Conservation (phyloP, 2,888 invertebrate genomes). For the Corythucha ciliata region DNA sequence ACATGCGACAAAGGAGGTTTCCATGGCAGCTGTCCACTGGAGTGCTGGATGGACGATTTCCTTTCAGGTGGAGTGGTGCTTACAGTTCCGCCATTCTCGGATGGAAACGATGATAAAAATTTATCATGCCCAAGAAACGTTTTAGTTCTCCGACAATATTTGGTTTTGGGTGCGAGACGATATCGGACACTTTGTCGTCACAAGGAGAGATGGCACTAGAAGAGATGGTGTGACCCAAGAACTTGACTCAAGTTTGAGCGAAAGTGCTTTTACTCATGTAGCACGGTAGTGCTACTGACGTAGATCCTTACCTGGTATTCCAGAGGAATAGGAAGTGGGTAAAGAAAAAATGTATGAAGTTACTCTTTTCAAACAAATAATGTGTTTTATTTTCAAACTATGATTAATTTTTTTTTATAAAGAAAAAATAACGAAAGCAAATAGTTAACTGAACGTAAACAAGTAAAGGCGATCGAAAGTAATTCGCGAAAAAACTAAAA, state of each 20-base stretch:
- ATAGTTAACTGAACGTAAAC: too few species aligned
- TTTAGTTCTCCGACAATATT: not conserved
- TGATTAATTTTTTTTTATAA: too few species aligned
- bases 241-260: not conserved
- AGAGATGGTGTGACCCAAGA: conserved; percentile 16
- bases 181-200: conserved; percentile 2
- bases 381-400: too few species aligned
- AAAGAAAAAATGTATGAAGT: too few species aligned
- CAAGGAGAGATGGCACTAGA: conserved; percentile 2
- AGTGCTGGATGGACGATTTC: conserved; percentile 31
- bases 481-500: too few species aligned
- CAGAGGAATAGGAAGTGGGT: too few species aligned
- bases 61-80: conserved; percentile 14
- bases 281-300: too few species aligned
- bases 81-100: conserved; percentile 19
- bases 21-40: conserved; percentile 25
- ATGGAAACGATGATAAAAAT: conserved; percentile 9
- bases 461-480: too few species aligned
- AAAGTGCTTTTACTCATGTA: conserved; percentile 17
- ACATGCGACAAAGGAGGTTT: conserved; percentile 27
- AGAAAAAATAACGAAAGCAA: too few species aligned
- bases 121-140: conserved; percentile 13
- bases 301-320: too few species aligned
- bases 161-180: conserved; percentile 9
- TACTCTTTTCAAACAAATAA: too few species aligned